Conservation (phyloP, 2,113 vertebrate species). For the Ctenomys sociabilis region DNA sequence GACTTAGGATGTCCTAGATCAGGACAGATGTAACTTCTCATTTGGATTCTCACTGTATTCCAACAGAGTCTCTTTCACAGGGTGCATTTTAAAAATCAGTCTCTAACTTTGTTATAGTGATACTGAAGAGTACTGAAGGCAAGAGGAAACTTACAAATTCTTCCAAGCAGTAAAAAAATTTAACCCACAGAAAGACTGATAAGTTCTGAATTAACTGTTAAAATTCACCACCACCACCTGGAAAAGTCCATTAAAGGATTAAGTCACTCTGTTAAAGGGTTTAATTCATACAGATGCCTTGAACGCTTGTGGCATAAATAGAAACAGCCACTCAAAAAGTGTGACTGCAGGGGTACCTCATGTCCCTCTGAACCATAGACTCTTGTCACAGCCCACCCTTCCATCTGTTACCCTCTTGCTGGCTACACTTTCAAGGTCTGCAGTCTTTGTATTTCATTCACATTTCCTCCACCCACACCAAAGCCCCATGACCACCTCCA, state of each 20-base stretch:
- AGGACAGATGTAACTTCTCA: fast-evolving
- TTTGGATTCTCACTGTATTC: neutral
- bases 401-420: fast-evolving
- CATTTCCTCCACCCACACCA: fast-evolving
- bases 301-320: neutral
- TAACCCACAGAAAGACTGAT: neutral
- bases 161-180: neutral
- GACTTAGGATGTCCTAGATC: too few relatives aligned
- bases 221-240: neutral
- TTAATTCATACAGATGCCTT: neutral
- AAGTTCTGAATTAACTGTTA: neutral
- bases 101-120: neutral
- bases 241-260: neutral
- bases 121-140: neutral
- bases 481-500: too few relatives aligned
- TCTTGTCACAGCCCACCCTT: neutral
- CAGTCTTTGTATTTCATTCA: neutral
- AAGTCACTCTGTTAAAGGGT: neutral
- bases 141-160: neutral
- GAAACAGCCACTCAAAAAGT: neutral
- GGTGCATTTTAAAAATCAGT: neutral
- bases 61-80: fast-evolving
- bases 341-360: fast-evolving
- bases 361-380: fast-evolving
- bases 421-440: neutral